phyloP scores from a whole-genome alignment of 2,113 vertebrate species.

The Nicator chloris region DNA sequence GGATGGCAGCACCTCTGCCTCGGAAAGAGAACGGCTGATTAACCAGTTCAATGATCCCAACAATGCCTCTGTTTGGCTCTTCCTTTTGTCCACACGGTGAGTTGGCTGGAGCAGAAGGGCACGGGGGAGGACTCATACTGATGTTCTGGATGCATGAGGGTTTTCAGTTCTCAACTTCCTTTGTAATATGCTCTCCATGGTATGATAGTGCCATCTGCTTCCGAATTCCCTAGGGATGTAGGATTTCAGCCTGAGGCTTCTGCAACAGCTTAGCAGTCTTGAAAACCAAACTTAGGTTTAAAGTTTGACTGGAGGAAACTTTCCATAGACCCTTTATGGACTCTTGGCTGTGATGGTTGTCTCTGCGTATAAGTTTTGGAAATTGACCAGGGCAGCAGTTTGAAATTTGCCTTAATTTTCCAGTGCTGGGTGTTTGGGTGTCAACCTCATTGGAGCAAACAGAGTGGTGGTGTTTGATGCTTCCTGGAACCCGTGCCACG shows the following conservation, averaged over 20 bases:
- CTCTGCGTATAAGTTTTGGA: neutral
- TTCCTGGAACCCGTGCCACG: slow-evolving; percentile 98
- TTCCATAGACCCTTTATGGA: neutral
- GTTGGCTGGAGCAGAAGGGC: slow-evolving; percentile 22
- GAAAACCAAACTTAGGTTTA: neutral
- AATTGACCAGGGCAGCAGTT: neutral
- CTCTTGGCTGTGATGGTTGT: neutral
- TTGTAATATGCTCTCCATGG: neutral
- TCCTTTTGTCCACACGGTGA: slow-evolving; percentile 94
- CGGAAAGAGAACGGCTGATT: slow-evolving; percentile 94
- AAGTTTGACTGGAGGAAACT: neutral
- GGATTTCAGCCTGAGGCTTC: neutral
- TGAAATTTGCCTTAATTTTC: slow-evolving; percentile 41
- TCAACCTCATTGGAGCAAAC: slow-evolving; percentile 96
- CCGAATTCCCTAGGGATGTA: neutral
- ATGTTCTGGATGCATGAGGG: neutral
- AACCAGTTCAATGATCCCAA: slow-evolving; percentile 97
- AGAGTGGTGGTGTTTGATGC: slow-evolving; percentile 97
- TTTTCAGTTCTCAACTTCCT: neutral
- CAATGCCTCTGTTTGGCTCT: slow-evolving; percentile 87
- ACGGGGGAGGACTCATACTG: neutral
- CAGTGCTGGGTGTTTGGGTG: slow-evolving; percentile 95
- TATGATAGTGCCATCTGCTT: neutral
- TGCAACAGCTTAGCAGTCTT: neutral
- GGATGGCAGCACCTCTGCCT: slow-evolving; percentile 95